Conservation (phyloP, 2,888 invertebrate species). For the Schrankia costaestrigalis region DNA sequence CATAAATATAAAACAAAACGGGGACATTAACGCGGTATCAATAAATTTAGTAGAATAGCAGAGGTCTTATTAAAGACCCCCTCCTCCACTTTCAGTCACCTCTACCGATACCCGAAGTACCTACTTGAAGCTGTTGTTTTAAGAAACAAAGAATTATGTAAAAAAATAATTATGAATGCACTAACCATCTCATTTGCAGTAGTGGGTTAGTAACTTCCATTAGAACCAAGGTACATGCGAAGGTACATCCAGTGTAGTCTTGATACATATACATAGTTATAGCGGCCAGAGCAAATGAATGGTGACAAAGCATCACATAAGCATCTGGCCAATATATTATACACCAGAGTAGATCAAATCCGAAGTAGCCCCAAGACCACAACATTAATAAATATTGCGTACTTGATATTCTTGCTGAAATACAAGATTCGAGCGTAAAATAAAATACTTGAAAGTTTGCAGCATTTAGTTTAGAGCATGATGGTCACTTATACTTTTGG, state of each 20-base stretch:
- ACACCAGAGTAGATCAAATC: slow-evolving; percentile 82
- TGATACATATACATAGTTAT: slow-evolving; percentile 74
- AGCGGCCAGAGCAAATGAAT: slow-evolving; percentile 72
- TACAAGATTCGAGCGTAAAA: neutral
- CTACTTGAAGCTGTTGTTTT: no score
- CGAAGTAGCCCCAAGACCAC: slow-evolving; percentile 83
- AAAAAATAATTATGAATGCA: no score
- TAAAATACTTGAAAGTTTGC: neutral
- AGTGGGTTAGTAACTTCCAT: slow-evolving; percentile 83
- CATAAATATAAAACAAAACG: no score
- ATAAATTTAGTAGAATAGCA: no score
- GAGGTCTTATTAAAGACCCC: no score
- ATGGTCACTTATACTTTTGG: no score
- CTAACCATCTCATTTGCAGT: slow-evolving; percentile 82
- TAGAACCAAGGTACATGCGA: slow-evolving; percentile 76
- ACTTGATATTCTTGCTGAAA: slow-evolving; percentile 50
- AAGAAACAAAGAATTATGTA: no score
- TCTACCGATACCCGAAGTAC: no score
- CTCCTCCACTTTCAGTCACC: no score
- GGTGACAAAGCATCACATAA: slow-evolving; percentile 78
- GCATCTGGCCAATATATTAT: slow-evolving; percentile 73
- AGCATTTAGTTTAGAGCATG: no score
- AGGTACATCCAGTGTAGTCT: slow-evolving; percentile 72
- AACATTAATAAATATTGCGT: slow-evolving; percentile 70
- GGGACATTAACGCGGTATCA: no score